Base-by-base conservation (phyloP, 2,113 vertebrate species). In the Sturnus vulgaris region DNA sequence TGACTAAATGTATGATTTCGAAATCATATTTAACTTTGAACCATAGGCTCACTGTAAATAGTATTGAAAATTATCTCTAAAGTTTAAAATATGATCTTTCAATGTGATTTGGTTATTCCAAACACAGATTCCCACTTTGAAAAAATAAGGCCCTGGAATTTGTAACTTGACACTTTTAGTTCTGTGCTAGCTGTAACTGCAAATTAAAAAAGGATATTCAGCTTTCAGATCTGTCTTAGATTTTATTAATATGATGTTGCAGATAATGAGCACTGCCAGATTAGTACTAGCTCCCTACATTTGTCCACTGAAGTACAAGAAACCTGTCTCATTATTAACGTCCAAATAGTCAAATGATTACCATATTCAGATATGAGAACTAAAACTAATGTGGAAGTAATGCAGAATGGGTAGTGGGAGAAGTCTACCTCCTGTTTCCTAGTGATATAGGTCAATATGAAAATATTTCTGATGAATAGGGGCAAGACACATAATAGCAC, bases 241-340 rank as follows among this genome's bases (percentile, higher is more conserved):
- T 56, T 79, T 59, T 86, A 65, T 91, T 90, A 94, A 89, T 88
- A 63, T 39, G 61, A 20, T 30, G 49, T 76, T 59, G 46, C 65
- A 90, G 92, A 91, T 93, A 95, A 95, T 80, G 72, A 93, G 27
- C 24, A 49, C 86, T 97, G 70, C 90, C 69, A 96, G 53, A 91
- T 78, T 37, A 79, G 85, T 84, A 20, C 56, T 66, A 60, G 46
- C 28, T 96, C 79, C 42, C 52, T 80, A 12, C 37, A 40, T 71
- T 92, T 93, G 65, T 46, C 66, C 19, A 19, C 71, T 88, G 80
- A 90, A 87, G n/a, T 70, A 75, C n/a, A 40, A 95, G 53, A 92
- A 92, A 85, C 77, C 68, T 81, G 40, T 50, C 25, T 39, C 11
- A 11, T 57, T 30, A 95, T 93, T 93, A 91, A 73, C 59, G 91